Conservation (phyloP, 2,888 invertebrate genomes). For the Tolmerus cingulatus region DNA sequence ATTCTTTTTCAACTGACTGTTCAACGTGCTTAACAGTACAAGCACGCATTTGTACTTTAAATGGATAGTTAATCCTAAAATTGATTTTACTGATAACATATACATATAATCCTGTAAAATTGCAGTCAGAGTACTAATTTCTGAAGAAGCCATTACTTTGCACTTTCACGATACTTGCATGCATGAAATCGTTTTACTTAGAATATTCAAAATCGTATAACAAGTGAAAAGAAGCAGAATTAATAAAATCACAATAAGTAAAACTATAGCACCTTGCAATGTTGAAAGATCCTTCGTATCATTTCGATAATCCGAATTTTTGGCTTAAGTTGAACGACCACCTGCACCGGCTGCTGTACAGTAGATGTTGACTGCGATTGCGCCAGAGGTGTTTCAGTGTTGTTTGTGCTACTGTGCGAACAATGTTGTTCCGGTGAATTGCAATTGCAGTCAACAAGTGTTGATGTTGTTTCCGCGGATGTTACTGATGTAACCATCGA, state of each 20-base stretch:
- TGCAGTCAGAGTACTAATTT: neutral
- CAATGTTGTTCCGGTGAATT: neutral
- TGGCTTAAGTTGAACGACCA: conserved; percentile 54
- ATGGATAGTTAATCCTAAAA: neutral
- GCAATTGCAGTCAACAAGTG: conserved; percentile 11
- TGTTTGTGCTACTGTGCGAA: neutral
- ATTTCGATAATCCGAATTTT: conserved; percentile 56
- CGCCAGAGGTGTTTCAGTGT: neutral
- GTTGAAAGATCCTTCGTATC: conserved; percentile 54
- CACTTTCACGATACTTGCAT: neutral
- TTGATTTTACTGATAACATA: neutral
- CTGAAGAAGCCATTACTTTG: neutral
- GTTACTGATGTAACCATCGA: conserved; percentile 26
- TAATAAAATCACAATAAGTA: neutral
- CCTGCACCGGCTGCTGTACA: conserved; percentile 47
- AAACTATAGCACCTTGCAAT: conserved; percentile 53
- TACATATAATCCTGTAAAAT: neutral
- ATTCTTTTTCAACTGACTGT: neutral
- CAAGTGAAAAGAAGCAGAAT: neutral
- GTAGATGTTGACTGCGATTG: neutral
- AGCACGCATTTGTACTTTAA: neutral
- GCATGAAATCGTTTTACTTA: neutral
- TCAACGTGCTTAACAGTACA: neutral
- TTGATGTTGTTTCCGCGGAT: conserved; percentile 15
- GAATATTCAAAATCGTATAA: neutral